phyloP scores from a whole-genome alignment of 2,797 vertebrate species.

The Brachyrhaphis roseni region DNA sequence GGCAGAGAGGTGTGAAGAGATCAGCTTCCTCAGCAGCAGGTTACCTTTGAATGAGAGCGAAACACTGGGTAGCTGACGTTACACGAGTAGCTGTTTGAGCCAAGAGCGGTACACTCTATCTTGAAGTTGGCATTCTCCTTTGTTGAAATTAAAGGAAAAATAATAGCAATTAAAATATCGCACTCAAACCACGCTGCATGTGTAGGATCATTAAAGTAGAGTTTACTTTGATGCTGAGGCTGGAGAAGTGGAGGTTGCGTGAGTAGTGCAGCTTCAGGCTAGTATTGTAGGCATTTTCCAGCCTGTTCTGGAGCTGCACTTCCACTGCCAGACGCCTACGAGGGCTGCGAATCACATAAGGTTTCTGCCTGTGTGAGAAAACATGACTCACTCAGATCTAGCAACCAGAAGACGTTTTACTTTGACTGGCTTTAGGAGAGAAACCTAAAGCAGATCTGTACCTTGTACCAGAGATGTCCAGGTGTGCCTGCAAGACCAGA shows the following conservation, averaged over 20 bases:
- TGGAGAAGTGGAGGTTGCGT: slow-evolving; percentile 91
- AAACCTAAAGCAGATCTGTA: slow-evolving; percentile 47
- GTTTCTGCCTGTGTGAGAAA: slow-evolving; percentile 82
- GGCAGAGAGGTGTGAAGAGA: slow-evolving; percentile 39
- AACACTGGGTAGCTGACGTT: slow-evolving; percentile 91
- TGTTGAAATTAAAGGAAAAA: slow-evolving; percentile 5
- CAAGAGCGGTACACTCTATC: slow-evolving; percentile 85
- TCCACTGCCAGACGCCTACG: slow-evolving; percentile 84
- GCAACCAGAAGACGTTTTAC: neutral
- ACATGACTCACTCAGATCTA: slow-evolving; percentile 17
- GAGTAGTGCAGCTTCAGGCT: slow-evolving; percentile 89
- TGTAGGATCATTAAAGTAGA: neutral
- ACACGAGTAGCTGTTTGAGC: slow-evolving; percentile 83
- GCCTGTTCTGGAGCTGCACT: slow-evolving; percentile 86
- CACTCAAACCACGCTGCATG: neutral
- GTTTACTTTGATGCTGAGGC: slow-evolving; percentile 82
- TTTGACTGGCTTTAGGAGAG: neutral
- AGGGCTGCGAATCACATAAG: slow-evolving; percentile 87
- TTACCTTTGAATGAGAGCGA: slow-evolving; percentile 86
- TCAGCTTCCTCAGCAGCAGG: slow-evolving; percentile 8
- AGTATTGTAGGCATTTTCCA: slow-evolving; percentile 93
- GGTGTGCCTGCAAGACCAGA: slow-evolving; percentile 85
- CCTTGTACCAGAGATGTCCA: slow-evolving; percentile 89
- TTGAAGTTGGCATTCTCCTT: slow-evolving; percentile 86
- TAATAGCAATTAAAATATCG: neutral